Evolutionary conservation across 2,888 invertebrate species (phyloP).

Genomic region (Cantharis nigra): DNA sequence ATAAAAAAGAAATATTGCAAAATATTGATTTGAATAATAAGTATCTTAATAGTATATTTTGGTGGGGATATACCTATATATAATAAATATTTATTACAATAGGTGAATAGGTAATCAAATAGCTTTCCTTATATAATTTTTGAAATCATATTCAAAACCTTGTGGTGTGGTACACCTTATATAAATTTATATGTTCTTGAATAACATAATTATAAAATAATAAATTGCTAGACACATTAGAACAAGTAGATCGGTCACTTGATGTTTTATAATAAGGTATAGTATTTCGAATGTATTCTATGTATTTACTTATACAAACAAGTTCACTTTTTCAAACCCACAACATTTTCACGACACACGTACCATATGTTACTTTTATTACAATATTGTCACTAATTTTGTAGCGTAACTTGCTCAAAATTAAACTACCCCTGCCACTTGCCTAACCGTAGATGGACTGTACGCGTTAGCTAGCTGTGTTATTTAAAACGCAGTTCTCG

Average conservation of each 20-base stretch:
- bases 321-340: constrained; percentile 19
- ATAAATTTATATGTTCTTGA: constrained; percentile 11
- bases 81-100: background rate
- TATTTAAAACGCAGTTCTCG: too few species aligned
- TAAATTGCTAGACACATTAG: constrained; percentile 8
- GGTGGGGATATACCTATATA: too few species aligned
- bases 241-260: constrained; percentile 18
- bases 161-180: background rate
- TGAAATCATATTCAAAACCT: background rate
- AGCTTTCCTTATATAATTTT: background rate
- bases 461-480: too few species aligned
- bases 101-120: background rate
- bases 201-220: constrained; percentile 13
- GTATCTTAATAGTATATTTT: background rate
- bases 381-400: constrained; percentile 4
- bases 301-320: constrained; percentile 15
- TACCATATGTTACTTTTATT: constrained; percentile 15
- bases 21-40: too few species aligned
- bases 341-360: constrained; percentile 14
- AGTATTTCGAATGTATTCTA: background rate
- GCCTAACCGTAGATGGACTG: too few species aligned
- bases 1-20: too few species aligned
- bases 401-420: too few species aligned
- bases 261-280: constrained; percentile 3
- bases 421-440: too few species aligned